Percentiles rank a stretch among this genome's conserved stretches.
These are phyloP conservation scores for Asarcornis scutulata DNA, from an alignment of 2,113 vertebrate species.

Conservation along the genomic window DNA sequence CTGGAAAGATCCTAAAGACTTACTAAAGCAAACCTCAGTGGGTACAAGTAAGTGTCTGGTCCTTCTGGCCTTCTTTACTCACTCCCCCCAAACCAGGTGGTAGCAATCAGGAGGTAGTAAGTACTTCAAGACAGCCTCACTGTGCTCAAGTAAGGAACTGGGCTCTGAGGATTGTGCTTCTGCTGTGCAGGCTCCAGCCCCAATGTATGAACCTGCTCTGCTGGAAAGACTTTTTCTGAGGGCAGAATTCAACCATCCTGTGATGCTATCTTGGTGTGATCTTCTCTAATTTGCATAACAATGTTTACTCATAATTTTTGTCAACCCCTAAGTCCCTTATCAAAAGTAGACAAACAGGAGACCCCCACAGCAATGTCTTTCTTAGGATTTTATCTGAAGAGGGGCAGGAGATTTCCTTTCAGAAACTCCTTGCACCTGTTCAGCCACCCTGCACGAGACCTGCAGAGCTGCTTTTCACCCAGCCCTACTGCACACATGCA, in stretches of 20 bases:
- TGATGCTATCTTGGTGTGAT: neutral
- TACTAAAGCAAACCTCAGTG: neutral
- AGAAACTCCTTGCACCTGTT: neutral
- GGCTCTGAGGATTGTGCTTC: neutral
- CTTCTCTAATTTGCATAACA: neutral
- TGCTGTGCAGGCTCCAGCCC: neutral
- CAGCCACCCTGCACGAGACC: neutral
- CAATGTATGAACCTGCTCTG: neutral
- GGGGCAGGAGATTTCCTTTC: neutral
- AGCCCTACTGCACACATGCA: neutral
- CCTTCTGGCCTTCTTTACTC: neutral
- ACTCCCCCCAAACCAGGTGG: neutral
- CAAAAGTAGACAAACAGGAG: neutral
- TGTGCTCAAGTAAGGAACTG: neutral
- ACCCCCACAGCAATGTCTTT: neutral
- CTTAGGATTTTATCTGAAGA: neutral
- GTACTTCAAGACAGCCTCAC: neutral
- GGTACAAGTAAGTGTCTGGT: rapidly evolving
- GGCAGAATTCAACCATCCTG: neutral
- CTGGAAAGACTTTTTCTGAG: neutral
- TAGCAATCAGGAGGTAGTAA: neutral
- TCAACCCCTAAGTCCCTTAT: neutral
- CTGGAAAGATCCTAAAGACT: neutral
- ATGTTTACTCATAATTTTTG: neutral
- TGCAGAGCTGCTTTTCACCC: neutral